These are phyloP conservation scores for Cryptomyrus ogoouensis DNA, from an alignment of 2,113 vertebrate genomes.

Conservation along the genomic window DNA sequence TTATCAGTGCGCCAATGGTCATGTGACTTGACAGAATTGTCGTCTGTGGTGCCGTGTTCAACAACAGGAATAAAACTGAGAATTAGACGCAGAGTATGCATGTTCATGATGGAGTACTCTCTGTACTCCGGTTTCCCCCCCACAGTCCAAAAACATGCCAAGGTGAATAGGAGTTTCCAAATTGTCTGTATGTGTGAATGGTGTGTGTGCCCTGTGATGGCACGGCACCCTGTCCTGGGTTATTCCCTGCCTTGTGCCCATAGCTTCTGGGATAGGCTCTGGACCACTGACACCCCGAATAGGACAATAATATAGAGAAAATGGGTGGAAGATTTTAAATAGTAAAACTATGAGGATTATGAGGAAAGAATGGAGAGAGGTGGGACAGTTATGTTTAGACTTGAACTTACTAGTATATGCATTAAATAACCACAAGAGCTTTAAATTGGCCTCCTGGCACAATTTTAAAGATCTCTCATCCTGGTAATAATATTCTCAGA, in stretches of 20 bases:
- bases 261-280: neutral
- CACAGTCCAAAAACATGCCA: neutral
- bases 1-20: neutral
- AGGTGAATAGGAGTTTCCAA: neutral
- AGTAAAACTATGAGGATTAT: neutral
- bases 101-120: neutral
- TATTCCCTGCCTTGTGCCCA: neutral
- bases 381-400: neutral
- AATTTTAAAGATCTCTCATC: neutral
- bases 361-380: neutral
- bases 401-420: neutral
- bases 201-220: neutral
- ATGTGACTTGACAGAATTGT: neutral
- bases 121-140: neutral
- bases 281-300: neutral
- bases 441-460: neutral
- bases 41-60: neutral
- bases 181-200: neutral
- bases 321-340: neutral
- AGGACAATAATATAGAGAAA: neutral
- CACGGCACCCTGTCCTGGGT: neutral
- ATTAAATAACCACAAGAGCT: neutral
- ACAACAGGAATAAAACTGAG: neutral
- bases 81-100: neutral
- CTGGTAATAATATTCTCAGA: neutral